Evolutionary conservation across 1,140 invertebrate species (phyloP), one percentile per base, ranked within the genome.

Genomic region (Apis florea): DNA sequence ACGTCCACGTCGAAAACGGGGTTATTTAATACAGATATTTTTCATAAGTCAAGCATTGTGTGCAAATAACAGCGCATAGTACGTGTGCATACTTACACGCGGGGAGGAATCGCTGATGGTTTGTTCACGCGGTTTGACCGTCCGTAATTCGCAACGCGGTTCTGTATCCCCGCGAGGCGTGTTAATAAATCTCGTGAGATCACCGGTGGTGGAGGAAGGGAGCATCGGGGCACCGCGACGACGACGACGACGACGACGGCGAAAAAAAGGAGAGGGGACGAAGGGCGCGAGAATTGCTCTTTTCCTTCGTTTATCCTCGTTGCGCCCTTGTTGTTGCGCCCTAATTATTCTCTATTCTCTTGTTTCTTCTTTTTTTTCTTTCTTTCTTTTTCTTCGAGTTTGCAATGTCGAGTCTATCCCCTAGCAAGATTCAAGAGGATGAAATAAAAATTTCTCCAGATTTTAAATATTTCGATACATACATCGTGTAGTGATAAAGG

Each of bases 21-120:
- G 70, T 80, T 80, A 74, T 80, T 80, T 75, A 80, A 80, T 75
- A 75, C 79, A 75, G 79, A 80, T 80, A 80, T 80, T 80, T 74
- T 75, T 80, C 79, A 80, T 80, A 80, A 80, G 79, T 80, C 71
- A 40, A 40, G 79, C 63, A 80, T 80, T 80, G 79, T 80, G 79
- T 80, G 79, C 79, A 80, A 80, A 80, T 77, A 26, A 51, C 24
- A 21, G 40, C 15, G 21, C 49, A 11, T 15, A 40, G 19, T 47
- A 17, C 24, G 9, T 19, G n/a, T 10, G 51, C 17, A 11, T 19
- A 17, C 26, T 26, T 61, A 61, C 15, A 26, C 2, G 13, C 24
- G 0, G 31, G 6, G 31, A 40, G 31, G 31, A 40, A 40, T 40
- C 31, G 31, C 31, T 40, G 31, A 40, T 40, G 31, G 31, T 40